These are phyloP conservation scores for Panonychus citri DNA, from an alignment of 1,140 invertebrate genomes.

Conservation along the genomic window DNA sequence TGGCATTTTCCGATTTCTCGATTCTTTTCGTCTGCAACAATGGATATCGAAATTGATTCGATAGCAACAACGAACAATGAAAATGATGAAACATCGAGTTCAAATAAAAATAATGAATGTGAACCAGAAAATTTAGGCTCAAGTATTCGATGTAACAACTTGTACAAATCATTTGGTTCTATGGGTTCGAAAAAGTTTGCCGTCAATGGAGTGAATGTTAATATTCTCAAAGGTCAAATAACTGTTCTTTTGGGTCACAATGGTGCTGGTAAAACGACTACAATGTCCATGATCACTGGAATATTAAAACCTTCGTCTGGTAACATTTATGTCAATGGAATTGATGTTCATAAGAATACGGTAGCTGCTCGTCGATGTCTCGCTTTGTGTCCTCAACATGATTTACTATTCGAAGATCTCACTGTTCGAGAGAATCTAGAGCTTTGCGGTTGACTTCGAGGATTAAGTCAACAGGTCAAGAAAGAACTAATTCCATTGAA, in stretches of 20 bases:
- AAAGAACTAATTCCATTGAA: conserved; percentile 24
- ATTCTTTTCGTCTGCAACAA: background rate
- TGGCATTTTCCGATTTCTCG: conserved; percentile 26
- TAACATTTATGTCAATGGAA: conserved; percentile 38
- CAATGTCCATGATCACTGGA: conserved; percentile 58
- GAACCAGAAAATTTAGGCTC: conserved; percentile 21
- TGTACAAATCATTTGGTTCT: conserved; percentile 16
- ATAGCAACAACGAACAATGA: background rate
- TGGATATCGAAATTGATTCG: no score
- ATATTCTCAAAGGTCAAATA: conserved; percentile 56
- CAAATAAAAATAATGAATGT: background rate
- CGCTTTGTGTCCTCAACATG: conserved; percentile 63
- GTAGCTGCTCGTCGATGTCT: conserved; percentile 38
- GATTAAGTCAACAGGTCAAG: conserved; percentile 25
- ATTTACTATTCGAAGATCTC: conserved; percentile 25
- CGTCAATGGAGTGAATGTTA: conserved; percentile 38
- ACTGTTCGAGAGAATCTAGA: conserved; percentile 18
- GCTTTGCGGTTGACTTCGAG: conserved; percentile 28
- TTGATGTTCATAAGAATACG: conserved; percentile 31
- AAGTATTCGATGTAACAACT: conserved; percentile 20
- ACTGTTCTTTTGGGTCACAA: conserved; percentile 46
- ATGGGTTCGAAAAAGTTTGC: conserved; percentile 29
- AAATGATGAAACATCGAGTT: background rate
- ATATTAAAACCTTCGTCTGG: conserved; percentile 37
- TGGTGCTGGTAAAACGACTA: conserved; percentile 49